Conservation (phyloP, 2,113 vertebrate species). For the Saguinus midas region DNA sequence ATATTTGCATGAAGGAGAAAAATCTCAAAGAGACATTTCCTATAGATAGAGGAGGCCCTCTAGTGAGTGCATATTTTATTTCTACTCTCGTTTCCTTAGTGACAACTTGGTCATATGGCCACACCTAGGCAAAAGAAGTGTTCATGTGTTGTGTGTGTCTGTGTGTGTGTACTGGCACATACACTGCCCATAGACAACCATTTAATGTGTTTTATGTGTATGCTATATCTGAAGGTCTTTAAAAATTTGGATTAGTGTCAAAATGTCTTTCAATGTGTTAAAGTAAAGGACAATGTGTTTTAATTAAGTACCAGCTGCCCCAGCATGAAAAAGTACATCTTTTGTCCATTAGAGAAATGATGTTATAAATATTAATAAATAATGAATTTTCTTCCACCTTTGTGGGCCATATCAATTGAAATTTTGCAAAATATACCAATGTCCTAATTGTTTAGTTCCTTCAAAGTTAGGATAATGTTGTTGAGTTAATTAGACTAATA, state of each 20-base stretch:
- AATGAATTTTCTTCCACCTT: background rate
- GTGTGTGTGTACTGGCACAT: background rate
- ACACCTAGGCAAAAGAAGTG: background rate
- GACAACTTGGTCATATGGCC: background rate
- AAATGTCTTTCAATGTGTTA: background rate
- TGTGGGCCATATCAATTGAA: background rate
- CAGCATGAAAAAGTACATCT: background rate
- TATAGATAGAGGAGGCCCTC: background rate
- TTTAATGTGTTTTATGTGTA: background rate
- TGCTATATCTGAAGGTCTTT: background rate
- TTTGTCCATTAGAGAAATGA: background rate
- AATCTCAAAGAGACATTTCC: background rate
- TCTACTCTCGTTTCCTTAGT: background rate
- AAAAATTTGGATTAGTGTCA: background rate
- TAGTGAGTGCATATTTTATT: background rate
- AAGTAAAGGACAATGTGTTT: background rate
- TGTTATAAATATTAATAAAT: background rate
- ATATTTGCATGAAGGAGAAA: background rate
- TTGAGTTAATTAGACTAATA: slow-evolving; percentile 45
- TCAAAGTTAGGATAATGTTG: background rate
- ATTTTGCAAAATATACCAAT: background rate
- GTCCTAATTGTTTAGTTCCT: background rate
- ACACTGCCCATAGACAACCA: background rate
- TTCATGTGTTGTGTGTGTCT: background rate
- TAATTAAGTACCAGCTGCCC: background rate